Percentiles rank a stretch among this genome's conserved stretches.
Evolutionary conservation across 2,888 invertebrate genomes (phyloP).

Genomic region (Chymomyza caudatula): DNA sequence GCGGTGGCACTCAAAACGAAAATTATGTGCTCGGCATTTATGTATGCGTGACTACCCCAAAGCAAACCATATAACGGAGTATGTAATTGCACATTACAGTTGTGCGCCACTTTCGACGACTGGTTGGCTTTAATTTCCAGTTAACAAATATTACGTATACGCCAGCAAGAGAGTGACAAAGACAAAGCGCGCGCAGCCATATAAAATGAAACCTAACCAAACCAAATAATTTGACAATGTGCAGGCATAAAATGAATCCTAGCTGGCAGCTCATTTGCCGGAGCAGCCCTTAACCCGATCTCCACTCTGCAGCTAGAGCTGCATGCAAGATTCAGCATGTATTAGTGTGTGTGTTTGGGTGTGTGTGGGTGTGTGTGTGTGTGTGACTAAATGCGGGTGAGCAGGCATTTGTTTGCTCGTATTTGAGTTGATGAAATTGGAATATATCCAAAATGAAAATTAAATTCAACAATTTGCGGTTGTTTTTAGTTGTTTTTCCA

Average conservation of each 20-base stretch:
- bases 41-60: constrained; percentile 1
- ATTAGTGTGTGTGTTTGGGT: not conserved
- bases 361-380: not conserved
- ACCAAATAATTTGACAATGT: not conserved
- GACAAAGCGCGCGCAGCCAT: not conserved
- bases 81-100: not conserved
- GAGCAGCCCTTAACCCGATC: not conserved
- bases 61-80: not conserved
- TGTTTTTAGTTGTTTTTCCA: constrained; percentile 44
- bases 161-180: too few relatives aligned
- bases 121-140: constrained; percentile 45
- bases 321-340: not conserved
- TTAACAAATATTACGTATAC: constrained; percentile 55
- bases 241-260: not conserved
- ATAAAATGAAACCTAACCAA: not conserved
- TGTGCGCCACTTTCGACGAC: not conserved
- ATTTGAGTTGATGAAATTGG: constrained; percentile 60
- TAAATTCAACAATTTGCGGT: constrained; percentile 60
- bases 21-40: constrained; percentile 1
- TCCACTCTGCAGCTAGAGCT: not conserved
- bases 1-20: not conserved
- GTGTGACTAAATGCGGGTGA: not conserved
- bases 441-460: constrained; percentile 59
- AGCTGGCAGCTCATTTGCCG: not conserved
- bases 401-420: constrained; percentile 4